phyloP scores from a whole-genome alignment of 2,113 vertebrate genomes.

The Sialia sialis region DNA sequence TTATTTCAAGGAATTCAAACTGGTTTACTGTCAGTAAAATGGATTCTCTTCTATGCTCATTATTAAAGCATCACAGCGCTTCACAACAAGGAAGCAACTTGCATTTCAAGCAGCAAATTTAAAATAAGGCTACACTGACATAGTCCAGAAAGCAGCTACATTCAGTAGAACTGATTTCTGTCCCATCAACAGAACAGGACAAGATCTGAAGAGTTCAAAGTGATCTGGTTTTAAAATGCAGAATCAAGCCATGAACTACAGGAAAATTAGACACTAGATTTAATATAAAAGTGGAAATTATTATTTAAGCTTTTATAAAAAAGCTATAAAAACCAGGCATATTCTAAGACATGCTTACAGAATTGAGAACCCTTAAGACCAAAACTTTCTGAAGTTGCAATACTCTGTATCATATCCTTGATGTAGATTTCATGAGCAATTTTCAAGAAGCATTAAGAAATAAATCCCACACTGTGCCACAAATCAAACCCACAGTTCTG shows the following conservation, averaged over 20 bases:
- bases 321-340: not conserved
- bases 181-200: not conserved
- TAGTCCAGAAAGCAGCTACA: not conserved
- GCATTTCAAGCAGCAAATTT: not conserved
- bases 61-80: not conserved
- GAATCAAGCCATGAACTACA: not conserved
- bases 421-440: not conserved
- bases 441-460: not conserved
- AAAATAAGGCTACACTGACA: not conserved
- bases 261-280: not conserved
- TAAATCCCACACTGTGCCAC: not conserved
- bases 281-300: not conserved
- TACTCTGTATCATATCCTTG: not conserved
- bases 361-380: not conserved
- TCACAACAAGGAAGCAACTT: not conserved
- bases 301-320: not conserved
- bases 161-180: not conserved
- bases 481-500: not conserved
- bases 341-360: not conserved
- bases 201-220: not conserved
- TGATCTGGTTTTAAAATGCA: not conserved
- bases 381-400: not conserved
- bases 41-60: not conserved
- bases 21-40: not conserved
- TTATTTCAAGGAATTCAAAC: not conserved